Evolutionary conservation across 2,797 vertebrate species (phyloP), one percentile per base, ranked within the genome.

Genomic region (Gymnodraco acuticeps): DNA sequence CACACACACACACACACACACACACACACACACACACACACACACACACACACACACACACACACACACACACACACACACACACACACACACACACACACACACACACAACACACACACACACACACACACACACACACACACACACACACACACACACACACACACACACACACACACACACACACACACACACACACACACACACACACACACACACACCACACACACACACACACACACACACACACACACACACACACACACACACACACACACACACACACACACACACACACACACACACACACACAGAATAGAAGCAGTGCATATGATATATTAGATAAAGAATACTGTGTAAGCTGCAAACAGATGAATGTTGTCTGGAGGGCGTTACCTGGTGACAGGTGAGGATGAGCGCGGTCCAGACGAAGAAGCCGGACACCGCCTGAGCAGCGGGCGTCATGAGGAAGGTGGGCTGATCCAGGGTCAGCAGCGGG

Each of bases 341-440:
- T 27, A 27, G 23, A 27, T 4, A 27, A 4, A 27, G 23, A 27
- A 27, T 27, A 27, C 3, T 27, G 23, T 27, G 3, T 27, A 3
- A 4, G 23, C 27, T 3, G 23, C 23, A 27, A 5, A 27, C 4
- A 5, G 27, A 27, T 27, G 27, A 27, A 27, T 27, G 27, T 27
- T 23, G 27, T n/a, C 17, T 46, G 15, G 31, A 48, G 16, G 58
- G 23, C 0, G 10, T 76, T 96, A 99, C 98, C 98, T 99, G 98
- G 87, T 99, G 97, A 88, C 97, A 98, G 82, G 98, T 99, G 92
- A 99, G 94, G 63, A 99, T 95, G 88, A 99, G 94, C 12, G 98
- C 98, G 0, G 96, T 97, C 98, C 98, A 99, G 33, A 99, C 98
- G 19, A 99, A 99, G 93, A 99, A 97, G 77, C 98, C 98, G 0